Evolutionary conservation across 2,888 invertebrate genomes (phyloP).

Genomic region (Aspidiotus rigidus): DNA sequence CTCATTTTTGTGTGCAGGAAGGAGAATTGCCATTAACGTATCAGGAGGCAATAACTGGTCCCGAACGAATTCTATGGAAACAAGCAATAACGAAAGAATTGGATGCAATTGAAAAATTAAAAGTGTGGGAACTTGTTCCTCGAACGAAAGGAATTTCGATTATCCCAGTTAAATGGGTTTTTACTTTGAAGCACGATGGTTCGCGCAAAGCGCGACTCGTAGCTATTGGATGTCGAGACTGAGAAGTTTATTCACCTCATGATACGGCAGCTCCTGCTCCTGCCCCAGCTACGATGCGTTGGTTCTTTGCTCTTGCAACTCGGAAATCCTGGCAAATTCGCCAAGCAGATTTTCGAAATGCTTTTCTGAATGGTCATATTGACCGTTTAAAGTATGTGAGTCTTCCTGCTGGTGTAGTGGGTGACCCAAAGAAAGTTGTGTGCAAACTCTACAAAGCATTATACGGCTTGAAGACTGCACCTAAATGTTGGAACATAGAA

Average conservation of each 20-base stretch:
- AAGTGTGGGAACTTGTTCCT: neutral
- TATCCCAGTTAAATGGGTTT: neutral
- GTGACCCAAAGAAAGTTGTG: slow-evolving; percentile 6
- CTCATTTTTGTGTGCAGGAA: neutral
- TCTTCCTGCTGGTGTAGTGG: neutral
- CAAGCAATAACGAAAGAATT: neutral
- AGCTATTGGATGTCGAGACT: neutral
- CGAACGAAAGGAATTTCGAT: neutral
- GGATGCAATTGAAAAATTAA: neutral
- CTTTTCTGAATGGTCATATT: slow-evolving; percentile 3
- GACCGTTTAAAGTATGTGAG: slow-evolving; percentile 6
- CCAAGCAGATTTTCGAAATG: neutral
- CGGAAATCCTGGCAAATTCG: neutral
- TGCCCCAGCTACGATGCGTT: slow-evolving; percentile 2
- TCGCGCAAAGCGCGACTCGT: neutral
- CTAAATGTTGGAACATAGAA: slow-evolving; percentile 7
- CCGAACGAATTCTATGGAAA: neutral
- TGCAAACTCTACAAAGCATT: slow-evolving; percentile 4
- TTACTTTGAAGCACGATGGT: slow-evolving; percentile 3
- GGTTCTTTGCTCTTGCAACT: neutral
- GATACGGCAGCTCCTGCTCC: neutral
- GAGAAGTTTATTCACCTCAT: neutral
- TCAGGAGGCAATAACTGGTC: neutral
- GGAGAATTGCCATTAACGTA: slow-evolving; percentile 4
- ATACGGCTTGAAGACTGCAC: neutral